Evolutionary conservation across 2,888 invertebrate genomes (phyloP), one percentile per base, ranked within the genome.

Genomic region (Dione juno): DNA sequence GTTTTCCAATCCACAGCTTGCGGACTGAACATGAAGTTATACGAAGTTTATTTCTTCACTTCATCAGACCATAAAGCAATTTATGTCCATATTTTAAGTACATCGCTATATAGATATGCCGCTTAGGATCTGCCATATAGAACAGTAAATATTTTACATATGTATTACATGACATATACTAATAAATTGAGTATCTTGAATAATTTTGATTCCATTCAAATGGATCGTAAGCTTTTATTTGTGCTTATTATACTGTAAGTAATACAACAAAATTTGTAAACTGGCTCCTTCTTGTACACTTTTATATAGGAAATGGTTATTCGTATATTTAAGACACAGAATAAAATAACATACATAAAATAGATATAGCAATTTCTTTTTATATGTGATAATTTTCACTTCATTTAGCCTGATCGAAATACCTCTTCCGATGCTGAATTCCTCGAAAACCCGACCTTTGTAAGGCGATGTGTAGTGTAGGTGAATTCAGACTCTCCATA

Each of bases 371-470:
- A 66, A 69, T 48, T 53, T 65, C 13, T 52, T 53, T 68, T 65
- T 66, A 61, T 66, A 68, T 73, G 68, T 68, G 54, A 71, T 73
- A 71, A 73, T 71, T 71, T 66, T 52, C 68, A 37, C 65, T 70
- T 57, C 61, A 74, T 73, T 74, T 67, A 54, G 70, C 64, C 68
- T 75, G 61, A 72, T 74, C 66, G 68, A 64, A 73, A 71, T 74
- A 70, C 75, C 68, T 69, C 65, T 48, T 53, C 59, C 66, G 59
- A 69, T 71, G 68, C 67, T 67, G 69, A 73, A 75, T 75, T 71
- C 71, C 68, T 52, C 50, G 54, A 67, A 73, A 66, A 72, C 69
- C 57, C 71, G 28, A 50, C 37, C 50, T 64, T 64, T 16, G 50
- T 40, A 64, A 11, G 37, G 48, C 19, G 45, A 28, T 1, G 19